Evolutionary conservation across 2,888 invertebrate species (phyloP), one percentile per base, ranked within the genome.

Genomic region (Drosophila dives): DNA sequence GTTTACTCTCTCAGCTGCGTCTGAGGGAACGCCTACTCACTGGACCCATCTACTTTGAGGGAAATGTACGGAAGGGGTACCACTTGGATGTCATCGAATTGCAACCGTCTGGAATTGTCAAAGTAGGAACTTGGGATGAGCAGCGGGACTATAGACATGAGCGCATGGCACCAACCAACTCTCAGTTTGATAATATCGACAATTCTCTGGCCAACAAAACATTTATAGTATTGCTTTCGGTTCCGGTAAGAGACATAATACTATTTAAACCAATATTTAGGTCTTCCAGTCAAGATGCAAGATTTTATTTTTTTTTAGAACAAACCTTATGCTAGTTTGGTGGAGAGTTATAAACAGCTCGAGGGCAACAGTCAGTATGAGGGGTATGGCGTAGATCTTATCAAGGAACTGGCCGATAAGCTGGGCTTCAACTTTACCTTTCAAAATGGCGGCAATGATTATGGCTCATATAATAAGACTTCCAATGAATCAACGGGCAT

Each of bases 351-450:
- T 51, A 93, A 91, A 36, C 94, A 94, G 72, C 93, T 97, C 51
- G 94, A 94, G 20, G 98, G 97, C 1, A 98, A 98, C 89, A 96
- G 96, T 73, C 95, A 96, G 17, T 98, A 95, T 90, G 97, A 98
- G 93, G 98, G 98, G 3, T 98, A 97, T 90, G 96, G 97, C 12
- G 96, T 98, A 48, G 98, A 99, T 91, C 93, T 99, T 12, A 96
- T 99, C 63, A 94, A 96, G 32, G 96, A 97, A 89, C 94, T 99
- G 53, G 94, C 97, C 8, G 94, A 95, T 84, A 94, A 95, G 86
- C 94, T 97, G 42, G 96, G 96, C 34, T 98, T 98, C 91, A 97
- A 97, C 88, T 98, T 96, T 90, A 96, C 96, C 0, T 96, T 98
- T 68, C 94, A 95, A 45, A 94, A 97, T 63, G 97, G 97, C 83